Evolutionary conservation across 1,140 invertebrate genomes (phyloP), one percentile per base, ranked within the genome.

Genomic region (Campoletis sonorensis): DNA sequence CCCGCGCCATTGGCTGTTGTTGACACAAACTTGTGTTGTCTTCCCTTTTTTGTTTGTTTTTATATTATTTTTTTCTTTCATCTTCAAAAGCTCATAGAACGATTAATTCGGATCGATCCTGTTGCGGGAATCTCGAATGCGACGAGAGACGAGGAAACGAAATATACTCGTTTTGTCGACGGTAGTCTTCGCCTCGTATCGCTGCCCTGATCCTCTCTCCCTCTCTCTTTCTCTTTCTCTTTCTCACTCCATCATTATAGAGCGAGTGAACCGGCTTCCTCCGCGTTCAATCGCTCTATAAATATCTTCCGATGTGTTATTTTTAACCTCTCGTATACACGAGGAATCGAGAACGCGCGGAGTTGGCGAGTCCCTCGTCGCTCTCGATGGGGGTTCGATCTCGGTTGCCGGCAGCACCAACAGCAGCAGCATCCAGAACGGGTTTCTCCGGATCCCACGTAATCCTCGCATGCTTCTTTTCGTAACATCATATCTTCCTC

Each of bases 261-360:
- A 54, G 45, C 68, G 71, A 49, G 64, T 27, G 64, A 45, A 75
- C 23, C 58, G 73, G 4, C 49, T 77, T 64, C 70, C 51, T 82
- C 3, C 40, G 40, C 40, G 21, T 54, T 81, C 82, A 83, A 79
- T 80, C 80, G 80, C 80, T 84, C 90, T 91, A 91, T 91, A 91
- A 91, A 91, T 91, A 91, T 85, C 87, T 82, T 67, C 79, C 78
- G 73, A 84, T 81, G 79, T 85, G 89, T 90, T 91, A 91, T 91
- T 91, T 91, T 91, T 91, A 91, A 91, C 89, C 79, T 33, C 45
- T 70, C 40, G 40, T 45, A 58, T 75, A 81, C 82, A 82, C 76
- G 83, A 82, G 45, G 49, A 75, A 54, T 75, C 49, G 72, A 37
- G 51, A 33, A 16, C 40, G 75, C 37, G 40, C 40, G 40, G 40